Conservation (phyloP, 1,140 invertebrate genomes). For the Aphelinus certus region DNA sequence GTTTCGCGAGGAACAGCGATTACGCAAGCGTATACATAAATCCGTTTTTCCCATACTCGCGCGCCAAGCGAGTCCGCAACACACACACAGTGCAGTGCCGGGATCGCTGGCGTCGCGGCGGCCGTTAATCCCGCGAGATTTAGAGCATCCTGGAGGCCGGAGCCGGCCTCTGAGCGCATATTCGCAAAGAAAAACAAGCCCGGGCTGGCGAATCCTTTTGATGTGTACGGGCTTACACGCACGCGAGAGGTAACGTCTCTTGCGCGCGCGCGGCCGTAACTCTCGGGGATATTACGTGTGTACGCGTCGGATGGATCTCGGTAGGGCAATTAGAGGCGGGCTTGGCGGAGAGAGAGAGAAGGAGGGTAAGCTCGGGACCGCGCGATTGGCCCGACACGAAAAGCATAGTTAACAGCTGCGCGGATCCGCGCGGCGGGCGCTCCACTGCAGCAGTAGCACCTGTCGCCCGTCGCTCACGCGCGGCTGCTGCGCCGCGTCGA, state of each 20-base stretch:
- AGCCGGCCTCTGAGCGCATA: not conserved
- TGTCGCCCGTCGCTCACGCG: constrained; percentile 50
- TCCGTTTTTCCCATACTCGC: too few species aligned
- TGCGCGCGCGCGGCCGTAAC: not conserved
- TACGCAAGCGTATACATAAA: too few species aligned
- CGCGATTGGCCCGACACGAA: constrained; percentile 48
- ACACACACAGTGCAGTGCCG: too few species aligned
- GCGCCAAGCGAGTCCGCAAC: too few species aligned
- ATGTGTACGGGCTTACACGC: not conserved
- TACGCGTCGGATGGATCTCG: not conserved
- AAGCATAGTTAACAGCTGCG: constrained; percentile 57
- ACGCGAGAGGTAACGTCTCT: not conserved
- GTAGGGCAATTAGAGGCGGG: constrained; percentile 1
- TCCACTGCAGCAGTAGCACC: constrained; percentile 35
- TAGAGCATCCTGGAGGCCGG: not conserved
- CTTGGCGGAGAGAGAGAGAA: not conserved
- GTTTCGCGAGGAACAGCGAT: too few species aligned
- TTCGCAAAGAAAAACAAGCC: not conserved
- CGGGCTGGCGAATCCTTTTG: constrained; percentile 1
- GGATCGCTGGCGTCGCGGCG: not conserved
- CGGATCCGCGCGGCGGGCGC: too few species aligned
- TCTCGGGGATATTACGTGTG: not conserved
- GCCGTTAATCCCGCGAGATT: not conserved
- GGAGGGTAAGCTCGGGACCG: constrained; percentile 10
- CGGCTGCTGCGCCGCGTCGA: constrained; percentile 1